Evolutionary conservation across 2,113 vertebrate genomes (phyloP).

Genomic region (Apteryx owenii): DNA sequence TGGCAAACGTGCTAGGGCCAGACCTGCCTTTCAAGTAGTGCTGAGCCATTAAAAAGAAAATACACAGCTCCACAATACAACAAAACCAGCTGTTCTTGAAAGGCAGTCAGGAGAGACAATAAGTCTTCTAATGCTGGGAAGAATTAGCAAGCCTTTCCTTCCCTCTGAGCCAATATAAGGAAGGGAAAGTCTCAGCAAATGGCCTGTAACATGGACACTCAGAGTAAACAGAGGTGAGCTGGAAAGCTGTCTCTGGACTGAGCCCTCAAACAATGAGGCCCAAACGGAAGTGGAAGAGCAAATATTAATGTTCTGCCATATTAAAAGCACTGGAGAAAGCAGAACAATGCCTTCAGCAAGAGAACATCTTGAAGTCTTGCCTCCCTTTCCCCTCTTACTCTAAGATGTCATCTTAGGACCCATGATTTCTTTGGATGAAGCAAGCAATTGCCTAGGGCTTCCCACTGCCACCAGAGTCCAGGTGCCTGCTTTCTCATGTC

Average conservation of each 20-base stretch:
- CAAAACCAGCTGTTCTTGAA: neutral
- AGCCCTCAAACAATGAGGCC: slow-evolving; percentile 28
- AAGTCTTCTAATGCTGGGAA: slow-evolving; percentile 9
- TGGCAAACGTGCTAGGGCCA: neutral
- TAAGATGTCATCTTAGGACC: neutral
- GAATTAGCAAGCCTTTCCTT: slow-evolving; percentile 29
- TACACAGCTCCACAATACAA: neutral
- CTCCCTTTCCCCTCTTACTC: neutral
- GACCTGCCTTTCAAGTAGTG: slow-evolving; percentile 4
- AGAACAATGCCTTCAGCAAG: slow-evolving; percentile 18
- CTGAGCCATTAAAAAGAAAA: neutral
- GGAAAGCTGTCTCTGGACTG: neutral
- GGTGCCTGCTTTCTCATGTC: neutral
- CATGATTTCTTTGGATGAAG: neutral
- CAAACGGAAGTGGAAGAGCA: slow-evolving; percentile 52
- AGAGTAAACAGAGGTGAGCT: slow-evolving; percentile 52
- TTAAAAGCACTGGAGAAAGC: neutral
- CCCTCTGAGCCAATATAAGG: neutral
- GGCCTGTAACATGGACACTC: neutral
- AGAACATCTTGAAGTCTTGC: slow-evolving; percentile 3
- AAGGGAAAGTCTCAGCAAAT: slow-evolving; percentile 31
- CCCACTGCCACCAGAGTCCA: neutral
- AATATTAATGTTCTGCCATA: slow-evolving; percentile 52
- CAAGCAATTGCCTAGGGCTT: neutral
- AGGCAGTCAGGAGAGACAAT: neutral